Evolutionary conservation across 2,888 invertebrate species (phyloP).

Genomic region (Tachina lurida): DNA sequence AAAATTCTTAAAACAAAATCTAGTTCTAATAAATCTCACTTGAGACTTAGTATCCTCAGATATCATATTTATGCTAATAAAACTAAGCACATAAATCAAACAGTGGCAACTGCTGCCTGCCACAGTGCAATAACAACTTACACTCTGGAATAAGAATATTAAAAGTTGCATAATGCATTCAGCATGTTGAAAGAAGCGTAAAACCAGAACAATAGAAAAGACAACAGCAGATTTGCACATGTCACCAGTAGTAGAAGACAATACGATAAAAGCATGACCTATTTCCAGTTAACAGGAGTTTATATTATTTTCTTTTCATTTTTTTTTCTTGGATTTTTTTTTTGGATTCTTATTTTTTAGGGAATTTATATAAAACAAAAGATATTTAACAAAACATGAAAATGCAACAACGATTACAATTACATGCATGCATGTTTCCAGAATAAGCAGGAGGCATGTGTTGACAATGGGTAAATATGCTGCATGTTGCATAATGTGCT

Average conservation of each 20-base stretch:
- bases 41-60: slow-evolving; percentile 37
- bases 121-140: slow-evolving; percentile 42
- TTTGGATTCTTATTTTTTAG: slow-evolving; percentile 30
- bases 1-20: slow-evolving; percentile 37
- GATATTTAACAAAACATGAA: slow-evolving; percentile 57
- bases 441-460: slow-evolving; percentile 45
- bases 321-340: neutral
- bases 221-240: slow-evolving; percentile 57
- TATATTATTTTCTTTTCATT: neutral
- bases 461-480: slow-evolving; percentile 54
- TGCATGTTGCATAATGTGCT: slow-evolving; percentile 8
- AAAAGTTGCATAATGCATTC: slow-evolving; percentile 58
- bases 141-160: slow-evolving; percentile 60
- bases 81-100: slow-evolving; percentile 58
- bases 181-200: slow-evolving; percentile 44
- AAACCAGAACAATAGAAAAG: slow-evolving; percentile 41
- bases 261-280: slow-evolving; percentile 66
- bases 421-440: slow-evolving; percentile 57
- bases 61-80: slow-evolving; percentile 28
- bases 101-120: slow-evolving; percentile 58
- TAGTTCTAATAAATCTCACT: slow-evolving; percentile 44
- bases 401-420: slow-evolving; percentile 56
- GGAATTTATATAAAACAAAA: slow-evolving; percentile 66
- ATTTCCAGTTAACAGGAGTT: slow-evolving; percentile 56
- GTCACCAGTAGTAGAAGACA: slow-evolving; percentile 64